A percentile compares a stretch with the other conserved stretches of the same genome.
Evolutionary conservation across 2,888 invertebrate genomes (phyloP).

Genomic region (Lasioglossum villosulum): DNA sequence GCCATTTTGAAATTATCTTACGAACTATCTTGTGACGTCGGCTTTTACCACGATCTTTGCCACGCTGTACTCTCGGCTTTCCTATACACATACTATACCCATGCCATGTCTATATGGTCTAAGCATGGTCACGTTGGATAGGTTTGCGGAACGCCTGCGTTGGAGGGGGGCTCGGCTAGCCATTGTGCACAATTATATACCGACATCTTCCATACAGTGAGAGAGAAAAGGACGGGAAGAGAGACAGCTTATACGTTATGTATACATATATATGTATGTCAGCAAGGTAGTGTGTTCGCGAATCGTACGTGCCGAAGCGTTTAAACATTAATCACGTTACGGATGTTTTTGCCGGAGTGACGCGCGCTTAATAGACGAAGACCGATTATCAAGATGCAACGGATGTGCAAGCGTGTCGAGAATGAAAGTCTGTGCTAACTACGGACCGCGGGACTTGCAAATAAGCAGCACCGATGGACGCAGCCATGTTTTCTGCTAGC

Average conservation of each 20-base stretch:
- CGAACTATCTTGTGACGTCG: no score
- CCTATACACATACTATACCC: no score
- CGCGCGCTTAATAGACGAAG: constrained; percentile 71
- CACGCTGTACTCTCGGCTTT: no score
- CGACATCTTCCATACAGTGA: not conserved
- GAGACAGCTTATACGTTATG: constrained; percentile 15
- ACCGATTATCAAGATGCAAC: constrained; percentile 64
- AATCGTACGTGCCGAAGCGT: constrained; percentile 68
- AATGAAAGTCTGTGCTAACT: constrained; percentile 69
- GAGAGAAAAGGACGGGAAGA: not conserved
- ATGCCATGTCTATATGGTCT: no score
- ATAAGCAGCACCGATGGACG: constrained; percentile 79
- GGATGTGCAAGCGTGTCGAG: constrained; percentile 57
- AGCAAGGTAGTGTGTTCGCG: constrained; percentile 71
- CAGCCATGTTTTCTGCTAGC: constrained; percentile 84
- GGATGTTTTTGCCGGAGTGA: constrained; percentile 77
- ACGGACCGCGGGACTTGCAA: constrained; percentile 66
- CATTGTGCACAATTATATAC: constrained; percentile 34
- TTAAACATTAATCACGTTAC: constrained; percentile 74
- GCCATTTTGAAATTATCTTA: no score
- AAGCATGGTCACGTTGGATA: constrained; percentile 41
- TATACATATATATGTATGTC: constrained; percentile 47
- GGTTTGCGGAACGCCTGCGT: constrained; percentile 51
- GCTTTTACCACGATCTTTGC: no score
- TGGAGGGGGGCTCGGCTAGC: constrained; percentile 52